Evolutionary conservation across 2,888 invertebrate genomes (phyloP).

Genomic region (Campaea margaritaria): DNA sequence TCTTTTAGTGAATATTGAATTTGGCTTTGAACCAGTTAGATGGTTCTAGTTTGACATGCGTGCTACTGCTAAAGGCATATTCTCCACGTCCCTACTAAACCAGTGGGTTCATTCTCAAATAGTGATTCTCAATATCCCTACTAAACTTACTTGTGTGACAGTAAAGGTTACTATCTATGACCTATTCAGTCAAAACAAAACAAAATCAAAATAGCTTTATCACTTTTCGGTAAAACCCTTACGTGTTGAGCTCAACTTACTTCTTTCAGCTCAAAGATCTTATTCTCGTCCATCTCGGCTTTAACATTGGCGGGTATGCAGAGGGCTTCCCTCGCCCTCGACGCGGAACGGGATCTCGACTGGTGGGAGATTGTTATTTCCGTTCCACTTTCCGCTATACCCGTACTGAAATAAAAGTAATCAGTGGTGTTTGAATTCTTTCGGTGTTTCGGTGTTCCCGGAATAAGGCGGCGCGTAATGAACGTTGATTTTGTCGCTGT

Average conservation of each 20-base stretch:
- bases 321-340: conserved; percentile 71
- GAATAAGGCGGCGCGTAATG: conserved; percentile 9
- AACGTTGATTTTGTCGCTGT: conserved; percentile 19
- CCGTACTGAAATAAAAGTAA: conserved; percentile 55
- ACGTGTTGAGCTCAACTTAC: conserved; percentile 60
- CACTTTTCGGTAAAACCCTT: not conserved
- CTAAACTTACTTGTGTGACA: too few species aligned
- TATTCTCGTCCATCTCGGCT: conserved; percentile 85
- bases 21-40: too few species aligned
- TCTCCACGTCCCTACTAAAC: not conserved
- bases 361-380: conserved; percentile 59
- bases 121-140: too few species aligned
- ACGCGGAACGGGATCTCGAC: conserved; percentile 70
- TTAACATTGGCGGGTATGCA: conserved; percentile 77
- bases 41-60: too few species aligned
- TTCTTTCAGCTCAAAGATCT: conserved; percentile 87
- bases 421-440: conserved; percentile 40
- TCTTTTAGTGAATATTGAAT: not conserved
- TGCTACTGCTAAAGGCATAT: too few species aligned
- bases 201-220: not conserved
- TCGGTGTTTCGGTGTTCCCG: conserved; percentile 4
- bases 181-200: too few species aligned
- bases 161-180: too few species aligned
- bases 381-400: conserved; percentile 61
- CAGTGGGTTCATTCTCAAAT: too few species aligned